Conservation (phyloP, 2,797 vertebrate species). For the Gymnodraco acuticeps region DNA sequence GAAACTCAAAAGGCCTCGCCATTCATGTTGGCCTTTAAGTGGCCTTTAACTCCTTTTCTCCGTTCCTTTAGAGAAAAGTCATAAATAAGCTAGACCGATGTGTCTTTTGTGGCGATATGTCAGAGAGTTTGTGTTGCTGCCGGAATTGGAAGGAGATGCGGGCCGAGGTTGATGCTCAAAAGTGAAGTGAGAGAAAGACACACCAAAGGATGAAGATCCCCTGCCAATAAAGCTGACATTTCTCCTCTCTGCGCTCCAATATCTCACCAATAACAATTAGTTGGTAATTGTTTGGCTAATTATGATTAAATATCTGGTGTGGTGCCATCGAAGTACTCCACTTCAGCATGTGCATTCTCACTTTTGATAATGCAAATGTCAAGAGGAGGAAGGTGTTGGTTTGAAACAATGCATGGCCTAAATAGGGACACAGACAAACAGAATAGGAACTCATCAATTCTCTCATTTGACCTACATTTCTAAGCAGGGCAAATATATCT, state of each 20-base stretch:
- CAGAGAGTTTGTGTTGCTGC: slow-evolving; percentile 10
- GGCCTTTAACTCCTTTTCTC: slow-evolving; percentile 70
- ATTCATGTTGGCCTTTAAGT: slow-evolving; percentile 79
- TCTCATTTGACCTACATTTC: slow-evolving; percentile 58
- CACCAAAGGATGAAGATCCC: slow-evolving; percentile 61
- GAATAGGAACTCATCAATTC: background rate
- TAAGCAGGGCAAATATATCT: slow-evolving; percentile 49
- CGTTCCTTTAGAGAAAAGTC: slow-evolving; percentile 44
- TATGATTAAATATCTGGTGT: slow-evolving; percentile 83
- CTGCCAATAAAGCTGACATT: slow-evolving; percentile 74
- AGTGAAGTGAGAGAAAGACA: slow-evolving; percentile 37
- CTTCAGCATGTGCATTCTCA: slow-evolving; percentile 59
- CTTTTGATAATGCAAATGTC: slow-evolving; percentile 60
- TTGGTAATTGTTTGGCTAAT: slow-evolving; percentile 84
- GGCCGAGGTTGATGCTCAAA: slow-evolving; percentile 19
- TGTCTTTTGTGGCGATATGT: background rate
- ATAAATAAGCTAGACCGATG: slow-evolving; percentile 31
- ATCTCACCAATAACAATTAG: slow-evolving; percentile 85
- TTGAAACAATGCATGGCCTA: background rate
- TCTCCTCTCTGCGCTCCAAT: slow-evolving; percentile 68
- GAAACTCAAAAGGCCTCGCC: slow-evolving; percentile 63
- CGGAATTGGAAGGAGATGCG: slow-evolving; percentile 18
- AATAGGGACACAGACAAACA: slow-evolving; percentile 21
- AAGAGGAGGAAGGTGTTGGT: slow-evolving; percentile 37
- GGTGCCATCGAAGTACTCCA: slow-evolving; percentile 73